A percentile compares a stretch with the other conserved stretches of the same genome.
These are phyloP conservation scores for Amblyjoppa proteus DNA, from an alignment of 2,888 invertebrate species.

Conservation along the genomic window DNA sequence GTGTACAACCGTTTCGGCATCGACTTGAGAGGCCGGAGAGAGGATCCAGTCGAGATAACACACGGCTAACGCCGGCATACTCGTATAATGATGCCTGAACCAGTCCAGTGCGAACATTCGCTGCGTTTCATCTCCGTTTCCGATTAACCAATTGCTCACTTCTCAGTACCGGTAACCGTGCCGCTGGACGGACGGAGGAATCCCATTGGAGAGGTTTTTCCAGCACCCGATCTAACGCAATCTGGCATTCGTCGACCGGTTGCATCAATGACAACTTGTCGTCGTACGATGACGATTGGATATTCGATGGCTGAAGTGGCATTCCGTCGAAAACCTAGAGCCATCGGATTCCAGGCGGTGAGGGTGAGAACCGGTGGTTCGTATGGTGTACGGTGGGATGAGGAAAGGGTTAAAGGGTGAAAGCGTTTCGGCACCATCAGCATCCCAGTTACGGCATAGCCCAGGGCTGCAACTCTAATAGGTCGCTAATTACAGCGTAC, in stretches of 20 bases:
- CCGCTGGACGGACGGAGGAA: too few relatives aligned
- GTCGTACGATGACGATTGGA: not conserved
- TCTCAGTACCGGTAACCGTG: not conserved
- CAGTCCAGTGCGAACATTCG: not conserved
- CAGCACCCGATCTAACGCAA: too few relatives aligned
- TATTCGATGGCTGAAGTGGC: not conserved
- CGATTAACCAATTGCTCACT: conserved; percentile 19
- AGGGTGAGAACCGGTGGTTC: not conserved
- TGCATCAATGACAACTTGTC: too few relatives aligned
- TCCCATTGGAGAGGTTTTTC: too few relatives aligned
- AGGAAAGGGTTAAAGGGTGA: conserved; percentile 33
- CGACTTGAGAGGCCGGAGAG: conserved; percentile 31
- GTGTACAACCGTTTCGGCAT: conserved; percentile 34
- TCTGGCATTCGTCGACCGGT: too few relatives aligned
- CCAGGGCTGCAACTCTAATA: conserved; percentile 50
- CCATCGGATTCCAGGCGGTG: not conserved
- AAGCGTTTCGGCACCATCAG: conserved; percentile 45
- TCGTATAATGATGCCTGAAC: conserved; percentile 22
- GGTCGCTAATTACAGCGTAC: conserved; percentile 65
- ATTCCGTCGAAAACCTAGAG: not conserved
- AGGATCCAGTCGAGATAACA: conserved; percentile 24
- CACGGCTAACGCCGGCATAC: not conserved
- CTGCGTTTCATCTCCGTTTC: conserved; percentile 5
- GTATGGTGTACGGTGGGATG: conserved; percentile 9
- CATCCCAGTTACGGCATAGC: conserved; percentile 45